Evolutionary conservation across 2,113 vertebrate species (phyloP), one percentile per base, ranked within the genome.

Genomic region (Neolamprologus tretocephalus): DNA sequence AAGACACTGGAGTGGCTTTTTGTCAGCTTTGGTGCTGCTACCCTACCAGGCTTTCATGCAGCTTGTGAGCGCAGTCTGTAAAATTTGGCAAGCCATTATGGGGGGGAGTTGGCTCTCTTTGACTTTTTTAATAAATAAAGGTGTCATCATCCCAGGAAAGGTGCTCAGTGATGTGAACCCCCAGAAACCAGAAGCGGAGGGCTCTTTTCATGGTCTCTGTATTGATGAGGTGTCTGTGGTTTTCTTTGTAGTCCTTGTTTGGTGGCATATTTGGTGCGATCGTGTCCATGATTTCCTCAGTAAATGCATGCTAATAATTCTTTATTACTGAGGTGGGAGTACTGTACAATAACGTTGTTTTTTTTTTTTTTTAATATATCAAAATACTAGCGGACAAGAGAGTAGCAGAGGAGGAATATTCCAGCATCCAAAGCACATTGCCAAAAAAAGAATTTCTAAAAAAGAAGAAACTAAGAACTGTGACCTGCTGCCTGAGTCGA

Each of bases 1-100:
- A 73, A 73, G 5, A 71, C 66, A 71, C n/a, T 42, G 66, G 37
- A 45, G 66, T 42, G n/a, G n/a, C 66, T 45, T 73, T 45, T 26
- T 73, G 37, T 73, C 66, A 45, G 5, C 66, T 45, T 73, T 73
- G 37, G 13, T 45, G 66, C 66, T 73, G 13, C 21, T 73, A 73
- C n/a, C 13, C 8, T 42, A 23, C 66, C 66, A 16, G 66, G 66
- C n/a, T 71, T 2, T 16, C 21, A 9, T 45, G 21, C 37, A 45
- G 66, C 21, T 73, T 73, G 37, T 45, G 37, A 73, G 13, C 1
- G 1, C 21, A 26, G 13, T 73, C 12, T 73, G 37, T 42, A 73
- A 42, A 71, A 71, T 42, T 45, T 71, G 37, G 21, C 37, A 26
- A 45, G 37, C 21, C 21, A 9, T 42, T 73, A 17, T 26, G 8